Evolutionary conservation across 64 coral and sea anemone species (phyloP), one percentile per base, ranked within the genome.

Genomic region (Pocillopora verrucosa): DNA sequence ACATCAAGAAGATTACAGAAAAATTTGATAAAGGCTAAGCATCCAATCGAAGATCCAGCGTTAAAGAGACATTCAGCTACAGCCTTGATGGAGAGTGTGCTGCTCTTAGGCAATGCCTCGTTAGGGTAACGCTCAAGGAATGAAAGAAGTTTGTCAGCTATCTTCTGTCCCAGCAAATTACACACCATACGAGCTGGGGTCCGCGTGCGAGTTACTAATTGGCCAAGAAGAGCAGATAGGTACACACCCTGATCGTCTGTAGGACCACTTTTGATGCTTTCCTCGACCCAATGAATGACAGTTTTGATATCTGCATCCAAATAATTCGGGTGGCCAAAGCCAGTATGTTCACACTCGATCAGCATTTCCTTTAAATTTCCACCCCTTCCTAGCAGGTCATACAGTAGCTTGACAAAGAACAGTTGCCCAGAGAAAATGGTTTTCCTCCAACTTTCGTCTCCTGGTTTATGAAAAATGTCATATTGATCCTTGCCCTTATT

Each of bases 291-390:
- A 0, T 79, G 62, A 13, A 91, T 65, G 30, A 82, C 83, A 11
- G 0, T n/a, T 0, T 11, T 34, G 3, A 73, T 13, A 16, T 90
- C 89, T 10, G 37, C 2, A 4, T 5, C 4, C 14, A 34, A 36
- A 90, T 63, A 90, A 45, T 51, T 59, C 13, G 35, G 78, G 24
- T 83, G 77, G 0, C 90, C 90, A 79, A 92, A 92, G 1, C 90
- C 82, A 16, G 86, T 13, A 58, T 92, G 90, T 59, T 92, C 90
- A 59, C 90, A 86, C n/a, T 92, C 75, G 38, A 86, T 86, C 22
- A 92, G 17, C 24, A 69, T 36, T 20, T 86, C 74, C 22, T 76
- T 90, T 24, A 87, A 22, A 60, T 78, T 30, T 9, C 7, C 6
- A 17, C 51, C 75, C 61, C 37, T 64, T 1, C 34, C 12, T 26